Percentiles rank a stretch among this genome's conserved stretches.
Conservation (phyloP, 2,797 vertebrate genomes). For the Smutsia gigantea region DNA sequence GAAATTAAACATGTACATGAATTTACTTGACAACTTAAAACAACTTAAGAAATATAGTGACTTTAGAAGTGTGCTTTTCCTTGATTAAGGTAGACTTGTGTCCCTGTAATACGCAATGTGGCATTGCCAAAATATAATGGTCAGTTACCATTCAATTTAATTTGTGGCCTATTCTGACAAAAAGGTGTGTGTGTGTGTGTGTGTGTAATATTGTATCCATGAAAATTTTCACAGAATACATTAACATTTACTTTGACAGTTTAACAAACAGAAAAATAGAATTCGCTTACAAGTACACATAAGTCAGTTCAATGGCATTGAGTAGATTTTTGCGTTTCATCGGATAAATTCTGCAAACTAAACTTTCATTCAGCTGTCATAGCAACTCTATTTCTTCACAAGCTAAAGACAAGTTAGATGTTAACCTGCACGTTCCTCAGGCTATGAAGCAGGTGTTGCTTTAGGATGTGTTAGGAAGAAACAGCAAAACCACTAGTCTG, state of each 20-base stretch:
- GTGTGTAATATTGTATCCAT: background rate
- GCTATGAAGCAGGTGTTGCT: conserved; percentile 65
- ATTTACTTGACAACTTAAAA: background rate
- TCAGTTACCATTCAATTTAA: background rate
- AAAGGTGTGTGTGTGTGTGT: background rate
- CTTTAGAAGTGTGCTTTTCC: background rate
- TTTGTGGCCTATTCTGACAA: background rate
- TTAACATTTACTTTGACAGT: conserved; percentile 1
- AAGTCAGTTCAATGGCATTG: background rate
- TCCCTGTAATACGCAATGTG: background rate
- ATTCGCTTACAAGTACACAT: background rate
- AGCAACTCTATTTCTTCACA: conserved; percentile 56
- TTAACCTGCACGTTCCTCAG: conserved; percentile 55
- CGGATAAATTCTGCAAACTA: conserved; percentile 19
- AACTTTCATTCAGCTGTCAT: conserved; percentile 65
- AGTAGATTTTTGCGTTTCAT: conserved; percentile 1
- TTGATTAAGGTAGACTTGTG: background rate
- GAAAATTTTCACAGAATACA: conserved; percentile 28
- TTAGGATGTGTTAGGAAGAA: conserved; percentile 63
- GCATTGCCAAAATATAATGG: background rate
- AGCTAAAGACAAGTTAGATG: conserved; percentile 54
- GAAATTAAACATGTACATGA: background rate
- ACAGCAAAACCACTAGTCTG: conserved; percentile 15
- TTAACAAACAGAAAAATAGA: conserved; percentile 35
- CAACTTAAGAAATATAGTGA: background rate